Percentiles rank a stretch among this genome's conserved stretches.
phyloP scores from a whole-genome alignment of 2,113 vertebrate species.

The Numida meleagris region DNA sequence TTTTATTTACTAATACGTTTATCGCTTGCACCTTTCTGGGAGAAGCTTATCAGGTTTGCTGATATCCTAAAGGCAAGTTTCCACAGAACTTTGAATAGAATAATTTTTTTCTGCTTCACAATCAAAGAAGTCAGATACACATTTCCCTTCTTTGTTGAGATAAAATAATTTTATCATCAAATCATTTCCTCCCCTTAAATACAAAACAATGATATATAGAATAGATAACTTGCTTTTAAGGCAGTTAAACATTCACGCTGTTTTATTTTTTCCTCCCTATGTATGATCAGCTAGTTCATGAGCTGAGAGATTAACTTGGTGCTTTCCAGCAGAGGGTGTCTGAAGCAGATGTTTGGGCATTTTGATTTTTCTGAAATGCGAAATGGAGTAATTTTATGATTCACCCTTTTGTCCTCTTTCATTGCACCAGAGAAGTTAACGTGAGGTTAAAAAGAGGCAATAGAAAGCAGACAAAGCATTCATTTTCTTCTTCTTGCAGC shows the following conservation, averaged over 20 bases:
- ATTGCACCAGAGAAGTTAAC: neutral
- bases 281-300: neutral
- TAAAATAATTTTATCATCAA: neutral
- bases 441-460: neutral
- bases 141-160: neutral
- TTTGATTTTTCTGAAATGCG: neutral
- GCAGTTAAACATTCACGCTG: neutral
- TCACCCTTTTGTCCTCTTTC: neutral
- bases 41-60: neutral
- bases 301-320: neutral
- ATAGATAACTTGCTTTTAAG: neutral
- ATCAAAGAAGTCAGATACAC: neutral
- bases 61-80: neutral
- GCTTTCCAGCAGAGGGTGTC: conserved; percentile 39
- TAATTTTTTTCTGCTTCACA: neutral
- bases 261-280: rapidly evolving
- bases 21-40: neutral
- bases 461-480: neutral
- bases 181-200: neutral
- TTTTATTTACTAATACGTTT: neutral
- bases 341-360: conserved; percentile 13
- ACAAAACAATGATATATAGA: neutral
- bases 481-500: neutral
- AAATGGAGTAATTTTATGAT: conserved; percentile 8
- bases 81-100: neutral